These are phyloP conservation scores for Scaptomyza hsui DNA, from an alignment of 1,140 invertebrate species.

Conservation along the genomic window DNA sequence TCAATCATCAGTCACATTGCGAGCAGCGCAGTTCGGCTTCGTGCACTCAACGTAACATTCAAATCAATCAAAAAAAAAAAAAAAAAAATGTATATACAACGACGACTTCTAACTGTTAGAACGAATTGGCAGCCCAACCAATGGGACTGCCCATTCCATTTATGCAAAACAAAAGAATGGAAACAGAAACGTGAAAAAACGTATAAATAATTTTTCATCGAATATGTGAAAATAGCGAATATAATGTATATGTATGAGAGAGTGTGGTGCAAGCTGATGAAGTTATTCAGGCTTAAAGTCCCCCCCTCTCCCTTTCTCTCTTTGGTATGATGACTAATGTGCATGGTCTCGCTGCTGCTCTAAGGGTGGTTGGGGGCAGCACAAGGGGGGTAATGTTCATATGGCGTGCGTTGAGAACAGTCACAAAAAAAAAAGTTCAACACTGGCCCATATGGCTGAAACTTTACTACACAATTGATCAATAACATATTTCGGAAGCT, in stretches of 20 bases:
- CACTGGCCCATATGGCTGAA: slow-evolving; percentile 41
- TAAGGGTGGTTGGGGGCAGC: neutral
- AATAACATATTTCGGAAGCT: slow-evolving; percentile 23
- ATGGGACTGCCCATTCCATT: slow-evolving; percentile 28
- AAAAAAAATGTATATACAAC: slow-evolving; percentile 30
- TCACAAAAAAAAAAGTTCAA: slow-evolving; percentile 2
- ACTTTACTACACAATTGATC: slow-evolving; percentile 37
- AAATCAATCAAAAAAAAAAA: slow-evolving; percentile 81
- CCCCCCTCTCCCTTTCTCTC: neutral
- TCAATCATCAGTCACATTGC: slow-evolving; percentile 81
- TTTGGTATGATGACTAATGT: slow-evolving; percentile 69
- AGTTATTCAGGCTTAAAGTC: slow-evolving; percentile 33
- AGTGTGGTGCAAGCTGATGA: slow-evolving; percentile 47
- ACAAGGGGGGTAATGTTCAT: slow-evolving; percentile 60
- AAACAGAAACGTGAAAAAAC: slow-evolving; percentile 11
- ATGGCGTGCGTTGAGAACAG: slow-evolving; percentile 55
- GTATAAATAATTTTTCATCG: slow-evolving; percentile 77
- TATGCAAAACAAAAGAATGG: slow-evolving; percentile 65
- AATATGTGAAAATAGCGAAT: slow-evolving; percentile 55
- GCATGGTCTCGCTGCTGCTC: slow-evolving; percentile 28
- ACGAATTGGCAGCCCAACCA: slow-evolving; percentile 45
- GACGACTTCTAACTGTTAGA: slow-evolving; percentile 64
- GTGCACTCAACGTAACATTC: slow-evolving; percentile 81
- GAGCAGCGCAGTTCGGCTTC: slow-evolving; percentile 45
- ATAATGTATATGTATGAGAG: neutral